Base-by-base conservation (phyloP, 2,888 invertebrate species). In the Ctenicera cuprea region DNA sequence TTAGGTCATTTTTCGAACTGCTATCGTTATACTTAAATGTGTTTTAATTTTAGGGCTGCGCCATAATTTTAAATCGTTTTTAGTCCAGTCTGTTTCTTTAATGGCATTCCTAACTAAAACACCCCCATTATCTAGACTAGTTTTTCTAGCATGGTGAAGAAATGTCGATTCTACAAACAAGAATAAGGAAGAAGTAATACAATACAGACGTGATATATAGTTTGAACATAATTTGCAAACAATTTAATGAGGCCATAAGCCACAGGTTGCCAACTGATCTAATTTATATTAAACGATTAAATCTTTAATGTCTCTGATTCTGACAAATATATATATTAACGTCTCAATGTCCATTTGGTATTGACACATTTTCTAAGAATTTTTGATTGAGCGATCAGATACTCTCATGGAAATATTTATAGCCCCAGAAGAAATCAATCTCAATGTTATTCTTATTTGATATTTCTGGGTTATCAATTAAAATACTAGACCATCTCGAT, bases 41-140 rank as follows among this genome's bases (percentile, higher is more conserved):
- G 20, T 59, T 59, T 59, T 59, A 59, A 59, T 59, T 59, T 41
- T 59, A 59, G 59, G 59, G 37, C 22, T 59, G 20, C 20, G 11
- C 5, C 5, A 1, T 20, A 38, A 59, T n/a, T 37, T 54, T 14
- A 54, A 54, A 54, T 54, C 22, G 30, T 8, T 14, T 22, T 54
- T 1, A 50, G 30, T 26, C 26, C 3, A 22, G 7, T 16, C 54
- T 30, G 30, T 54, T 54, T 18, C 16, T 45, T 30, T 54, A 22
- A 50, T 22, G 3, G 50, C 50, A 50, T 50, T 50, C 50, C 50
- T 48, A 12, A 20, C 9, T 11, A 11, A 50, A 50, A 50, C 22
- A 50, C 50, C 50, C 50, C 22, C 4, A 22, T 50, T 50, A 50
- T 50, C 12, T 50, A n/a, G n/a, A n/a, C n/a, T n/a, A 3, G 1